Base-by-base conservation (phyloP, 2,888 invertebrate species). In the Sarcophaga subvicina region DNA sequence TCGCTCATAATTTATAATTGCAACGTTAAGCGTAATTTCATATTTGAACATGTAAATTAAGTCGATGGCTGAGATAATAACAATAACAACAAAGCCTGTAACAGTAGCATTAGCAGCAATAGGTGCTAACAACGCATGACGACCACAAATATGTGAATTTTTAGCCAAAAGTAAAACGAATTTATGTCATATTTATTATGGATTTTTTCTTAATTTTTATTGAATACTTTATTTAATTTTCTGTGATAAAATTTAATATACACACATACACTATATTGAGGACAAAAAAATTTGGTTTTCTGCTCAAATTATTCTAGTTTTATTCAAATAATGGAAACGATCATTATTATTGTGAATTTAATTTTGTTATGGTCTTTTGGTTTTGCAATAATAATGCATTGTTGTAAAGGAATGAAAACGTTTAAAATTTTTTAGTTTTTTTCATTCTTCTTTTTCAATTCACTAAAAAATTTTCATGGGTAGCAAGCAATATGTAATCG, bases 21-120 rank as follows among this genome's bases (percentile, higher is more conserved):
- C 87, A 76, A 79, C 76, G 72, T 84, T 79, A 84, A 84, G 84
- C 87, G 76, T 84, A 79, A 84, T 87, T 87, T 60, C 75, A 87
- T 81, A 69, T 79, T 81, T 76, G 63, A 84, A 87, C 84, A 87
- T 87, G 86, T 79, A 84, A 87, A 87, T 87, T 79, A 76, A 84
- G 72, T 63, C 37, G 62, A 6, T 76, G 67, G 27, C 22, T 22
- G 5, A 12, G 2, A 37, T 37, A 27, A 37, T 17, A 27, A 73
- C 60, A 20, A 4, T 22, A 73, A 80, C 14, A 49, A 49, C 22
- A 20, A 47, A 4, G 6, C 27, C 27, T 45, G 0, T 37, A 67
- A 20, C 47, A n/a, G 37, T 66, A 69, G 37, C 25, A 54, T 17
- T 10, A 59, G 14, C 14, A 54, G 47, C 69, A 20, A 22, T n/a